Conservation (phyloP, 1,140 invertebrate genomes). For the Zelostemma sp. region DNA sequence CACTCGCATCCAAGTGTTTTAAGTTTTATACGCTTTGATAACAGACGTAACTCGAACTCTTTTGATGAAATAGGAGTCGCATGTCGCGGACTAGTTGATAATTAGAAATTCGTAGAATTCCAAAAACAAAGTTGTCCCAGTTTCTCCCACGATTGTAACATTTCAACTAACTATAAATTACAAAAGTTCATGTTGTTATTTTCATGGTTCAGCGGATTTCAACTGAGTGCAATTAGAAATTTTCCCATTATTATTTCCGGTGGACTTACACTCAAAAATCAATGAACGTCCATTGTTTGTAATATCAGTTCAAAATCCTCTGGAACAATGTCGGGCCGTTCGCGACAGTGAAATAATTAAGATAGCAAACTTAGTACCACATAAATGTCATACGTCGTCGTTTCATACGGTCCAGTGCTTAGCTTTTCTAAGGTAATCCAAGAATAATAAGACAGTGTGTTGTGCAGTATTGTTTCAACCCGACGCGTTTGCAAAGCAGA, state of each 20-base stretch:
- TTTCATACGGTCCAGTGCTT: conserved; percentile 5
- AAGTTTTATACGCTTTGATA: no score
- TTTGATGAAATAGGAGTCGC: conserved; percentile 43
- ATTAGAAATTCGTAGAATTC: conserved; percentile 65
- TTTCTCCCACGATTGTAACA: conserved; percentile 45
- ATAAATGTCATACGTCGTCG: no score
- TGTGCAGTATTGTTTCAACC: conserved; percentile 53
- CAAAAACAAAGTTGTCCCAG: conserved; percentile 60
- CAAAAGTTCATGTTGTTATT: conserved; percentile 47
- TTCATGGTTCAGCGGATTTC: conserved; percentile 32
- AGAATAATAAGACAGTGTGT: conserved; percentile 52
- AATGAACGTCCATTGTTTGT: neutral
- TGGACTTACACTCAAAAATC: conserved; percentile 8
- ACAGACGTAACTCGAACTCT: conserved; percentile 12
- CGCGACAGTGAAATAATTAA: no score
- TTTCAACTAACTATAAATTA: conserved; percentile 47
- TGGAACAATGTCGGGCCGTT: no score
- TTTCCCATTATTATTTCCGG: neutral
- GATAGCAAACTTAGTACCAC: no score
- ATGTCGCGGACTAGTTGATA: conserved; percentile 58
- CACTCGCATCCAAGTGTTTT: no score
- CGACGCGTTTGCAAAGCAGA: conserved; percentile 50
- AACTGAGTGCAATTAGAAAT: conserved; percentile 35
- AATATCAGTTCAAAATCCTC: no score
- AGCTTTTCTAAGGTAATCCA: conserved; percentile 47